phyloP scores from a whole-genome alignment of 2,797 vertebrate genomes.

The Platyrinchus mystaceus region DNA sequence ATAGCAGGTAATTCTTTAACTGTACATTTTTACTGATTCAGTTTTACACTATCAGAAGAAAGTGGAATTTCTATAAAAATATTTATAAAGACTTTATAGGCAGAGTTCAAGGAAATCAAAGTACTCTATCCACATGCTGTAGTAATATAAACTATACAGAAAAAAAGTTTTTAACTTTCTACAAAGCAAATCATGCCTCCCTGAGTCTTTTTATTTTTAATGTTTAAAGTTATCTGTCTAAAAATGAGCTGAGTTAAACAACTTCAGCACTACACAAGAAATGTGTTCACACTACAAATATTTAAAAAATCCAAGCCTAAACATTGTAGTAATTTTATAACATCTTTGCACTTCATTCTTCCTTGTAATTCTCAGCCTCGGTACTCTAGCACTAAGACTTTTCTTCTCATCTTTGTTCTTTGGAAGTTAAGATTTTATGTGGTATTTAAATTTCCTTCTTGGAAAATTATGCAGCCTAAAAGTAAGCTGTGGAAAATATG shows the following conservation, averaged over 20 bases:
- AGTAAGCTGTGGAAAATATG: not conserved
- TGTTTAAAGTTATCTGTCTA: not conserved
- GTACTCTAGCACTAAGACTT: not conserved
- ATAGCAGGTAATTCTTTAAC: not conserved
- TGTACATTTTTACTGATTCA: not conserved
- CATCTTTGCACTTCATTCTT: not conserved
- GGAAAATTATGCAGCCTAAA: not conserved
- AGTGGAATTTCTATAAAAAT: not conserved
- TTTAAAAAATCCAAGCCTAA: not conserved
- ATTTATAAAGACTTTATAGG: not conserved
- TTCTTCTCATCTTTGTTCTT: not conserved
- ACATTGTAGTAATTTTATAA: not conserved
- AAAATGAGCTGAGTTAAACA: not conserved
- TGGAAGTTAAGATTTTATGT: not conserved
- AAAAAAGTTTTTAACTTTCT: not conserved
- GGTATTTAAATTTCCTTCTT: not conserved
- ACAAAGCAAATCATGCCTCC: not conserved
- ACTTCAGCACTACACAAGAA: not conserved
- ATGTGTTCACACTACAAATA: not conserved
- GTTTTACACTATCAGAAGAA: not conserved
- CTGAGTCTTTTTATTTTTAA: not conserved
- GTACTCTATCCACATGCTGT: fast-evolving
- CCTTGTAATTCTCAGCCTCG: not conserved
- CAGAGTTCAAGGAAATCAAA: not conserved
- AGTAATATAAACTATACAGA: not conserved